Conservation (phyloP, 2,888 invertebrate species). For the Argynnis bischoffii region DNA sequence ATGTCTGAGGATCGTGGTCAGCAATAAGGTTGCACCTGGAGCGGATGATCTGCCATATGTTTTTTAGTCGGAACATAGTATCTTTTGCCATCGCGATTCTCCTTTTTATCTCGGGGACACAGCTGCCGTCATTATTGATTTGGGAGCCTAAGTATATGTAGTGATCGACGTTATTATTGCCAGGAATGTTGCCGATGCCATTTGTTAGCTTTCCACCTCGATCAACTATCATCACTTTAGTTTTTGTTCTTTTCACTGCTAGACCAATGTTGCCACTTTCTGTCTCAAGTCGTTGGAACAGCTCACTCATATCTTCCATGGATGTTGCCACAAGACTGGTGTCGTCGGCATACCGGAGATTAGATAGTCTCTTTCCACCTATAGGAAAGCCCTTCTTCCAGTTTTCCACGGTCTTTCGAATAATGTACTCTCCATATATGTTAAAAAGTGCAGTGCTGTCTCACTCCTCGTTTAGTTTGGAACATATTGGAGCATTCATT, state of each 20-base stretch:
- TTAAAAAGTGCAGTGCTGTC: not conserved
- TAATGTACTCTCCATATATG: not conserved
- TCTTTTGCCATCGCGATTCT: no score
- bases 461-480: not conserved
- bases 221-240: not conserved
- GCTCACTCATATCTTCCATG: not conserved
- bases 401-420: not conserved
- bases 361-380: not conserved
- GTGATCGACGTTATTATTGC: not conserved
- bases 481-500: not conserved
- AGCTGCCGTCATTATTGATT: no score
- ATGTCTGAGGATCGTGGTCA: no score
- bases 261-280: not conserved
- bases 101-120: no score
- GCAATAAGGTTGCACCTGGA: no score
- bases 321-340: not conserved
- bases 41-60: no score
- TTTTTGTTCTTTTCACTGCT: not conserved
- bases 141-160: not conserved
- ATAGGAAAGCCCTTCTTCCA: not conserved
- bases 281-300: not conserved
- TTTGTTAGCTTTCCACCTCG: not conserved
- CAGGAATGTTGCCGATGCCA: not conserved
- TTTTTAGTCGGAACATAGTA: no score
- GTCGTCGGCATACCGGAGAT: not conserved